These are phyloP conservation scores for Antheraea mylitta DNA, from an alignment of 1,140 invertebrate genomes.

Conservation along the genomic window DNA sequence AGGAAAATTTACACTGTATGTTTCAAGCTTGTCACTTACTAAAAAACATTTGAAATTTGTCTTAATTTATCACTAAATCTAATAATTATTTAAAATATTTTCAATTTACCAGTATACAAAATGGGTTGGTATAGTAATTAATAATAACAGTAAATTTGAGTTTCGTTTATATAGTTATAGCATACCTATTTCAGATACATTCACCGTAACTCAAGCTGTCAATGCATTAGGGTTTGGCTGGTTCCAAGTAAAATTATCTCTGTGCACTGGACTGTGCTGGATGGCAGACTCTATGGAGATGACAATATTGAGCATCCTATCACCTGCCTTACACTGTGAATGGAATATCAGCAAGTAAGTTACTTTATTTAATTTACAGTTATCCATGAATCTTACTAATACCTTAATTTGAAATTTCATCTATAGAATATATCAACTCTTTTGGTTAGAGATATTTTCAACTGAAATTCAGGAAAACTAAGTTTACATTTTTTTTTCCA, in stretches of 20 bases:
- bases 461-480: neutral
- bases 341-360: constrained; percentile 94
- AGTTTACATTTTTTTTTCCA: constrained; percentile 63
- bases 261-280: constrained; percentile 94
- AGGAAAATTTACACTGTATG: too few relatives aligned
- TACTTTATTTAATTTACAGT: too few relatives aligned
- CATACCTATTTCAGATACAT: constrained; percentile 86
- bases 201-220: constrained; percentile 96
- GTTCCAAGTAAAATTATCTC: constrained; percentile 95
- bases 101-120: too few relatives aligned
- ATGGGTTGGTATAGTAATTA: too few relatives aligned
- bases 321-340: constrained; percentile 95
- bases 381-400: too few relatives aligned
- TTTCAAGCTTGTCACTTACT: too few relatives aligned
- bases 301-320: constrained; percentile 96
- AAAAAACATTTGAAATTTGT: too few relatives aligned
- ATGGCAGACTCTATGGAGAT: constrained; percentile 99
- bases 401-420: too few relatives aligned
- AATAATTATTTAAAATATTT: too few relatives aligned
- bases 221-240: constrained; percentile 97
- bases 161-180: neutral
- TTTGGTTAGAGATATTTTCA: neutral
- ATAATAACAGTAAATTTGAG: too few relatives aligned
- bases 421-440: too few relatives aligned
- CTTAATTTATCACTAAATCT: too few relatives aligned